phyloP scores from a whole-genome alignment of 2,797 vertebrate species.

The Mormyrops attenuatus region DNA sequence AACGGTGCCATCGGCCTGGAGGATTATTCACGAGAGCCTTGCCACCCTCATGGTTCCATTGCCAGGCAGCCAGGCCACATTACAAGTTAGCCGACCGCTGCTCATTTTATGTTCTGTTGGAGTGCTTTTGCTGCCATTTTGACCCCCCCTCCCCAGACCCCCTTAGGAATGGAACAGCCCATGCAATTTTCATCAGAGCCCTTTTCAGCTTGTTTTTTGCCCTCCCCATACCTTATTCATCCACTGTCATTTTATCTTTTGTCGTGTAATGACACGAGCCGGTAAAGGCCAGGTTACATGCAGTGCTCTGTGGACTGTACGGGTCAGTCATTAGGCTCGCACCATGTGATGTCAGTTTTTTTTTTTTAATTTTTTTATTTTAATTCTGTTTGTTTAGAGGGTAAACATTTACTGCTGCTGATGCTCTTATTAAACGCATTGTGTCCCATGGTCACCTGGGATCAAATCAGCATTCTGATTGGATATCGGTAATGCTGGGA shows the following conservation, averaged over 20 bases:
- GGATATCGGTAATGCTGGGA: neutral
- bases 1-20: neutral
- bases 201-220: neutral
- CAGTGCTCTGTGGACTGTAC: neutral
- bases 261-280: neutral
- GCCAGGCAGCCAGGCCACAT: neutral
- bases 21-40: neutral
- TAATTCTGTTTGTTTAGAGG: neutral
- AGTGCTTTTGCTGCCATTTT: neutral
- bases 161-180: neutral
- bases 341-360: neutral
- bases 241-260: neutral
- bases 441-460: neutral
- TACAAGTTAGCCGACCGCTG: neutral
- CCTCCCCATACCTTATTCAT: neutral
- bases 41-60: neutral
- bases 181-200: neutral
- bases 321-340: neutral
- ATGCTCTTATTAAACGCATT: neutral
- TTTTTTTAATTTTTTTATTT: neutral
- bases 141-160: neutral
- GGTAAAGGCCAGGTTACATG: neutral
- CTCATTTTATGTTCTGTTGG: neutral
- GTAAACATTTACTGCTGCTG: neutral
- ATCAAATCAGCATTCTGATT: neutral